phyloP scores from a whole-genome alignment of 1,140 invertebrate genomes.

The Andricus grossulariae region DNA sequence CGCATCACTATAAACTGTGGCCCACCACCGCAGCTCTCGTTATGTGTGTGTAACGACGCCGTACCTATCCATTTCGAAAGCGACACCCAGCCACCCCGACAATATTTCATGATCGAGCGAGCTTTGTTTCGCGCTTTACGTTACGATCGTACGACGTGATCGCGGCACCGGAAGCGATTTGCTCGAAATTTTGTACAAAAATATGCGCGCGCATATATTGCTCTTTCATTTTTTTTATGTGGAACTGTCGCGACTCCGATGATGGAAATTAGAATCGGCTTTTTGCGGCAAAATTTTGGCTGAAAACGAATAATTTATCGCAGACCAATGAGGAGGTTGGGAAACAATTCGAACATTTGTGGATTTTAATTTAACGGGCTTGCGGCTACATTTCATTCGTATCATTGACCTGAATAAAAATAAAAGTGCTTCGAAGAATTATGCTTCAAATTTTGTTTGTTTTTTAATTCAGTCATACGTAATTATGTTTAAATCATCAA shows the following conservation, averaged over 20 bases:
- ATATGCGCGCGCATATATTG: conserved; percentile 33
- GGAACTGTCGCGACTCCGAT: conserved; percentile 37
- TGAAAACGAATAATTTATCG: conserved; percentile 19
- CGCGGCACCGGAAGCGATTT: conserved; percentile 51
- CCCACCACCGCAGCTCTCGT: conserved; percentile 27
- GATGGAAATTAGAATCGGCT: conserved; percentile 43
- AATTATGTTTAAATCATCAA: no score
- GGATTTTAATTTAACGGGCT: conserved; percentile 5
- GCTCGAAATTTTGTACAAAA: conserved; percentile 51
- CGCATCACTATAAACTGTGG: conserved; percentile 72
- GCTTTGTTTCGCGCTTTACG: conserved; percentile 62
- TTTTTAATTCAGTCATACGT: no score
- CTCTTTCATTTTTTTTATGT: conserved; percentile 42
- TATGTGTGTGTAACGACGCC: conserved; percentile 32
- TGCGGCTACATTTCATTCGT: conserved; percentile 8
- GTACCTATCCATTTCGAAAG: conserved; percentile 51
- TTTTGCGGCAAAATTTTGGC: background rate
- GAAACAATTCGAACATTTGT: conserved; percentile 19
- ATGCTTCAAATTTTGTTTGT: background rate
- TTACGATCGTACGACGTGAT: conserved; percentile 51
- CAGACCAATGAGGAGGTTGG: conserved; percentile 4
- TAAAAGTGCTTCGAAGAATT: background rate
- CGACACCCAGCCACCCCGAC: conserved; percentile 47
- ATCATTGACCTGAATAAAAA: conserved; percentile 1
- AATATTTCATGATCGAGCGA: conserved; percentile 67